Evolutionary conservation across 2,888 invertebrate genomes (phyloP), one percentile per base, ranked within the genome.

Genomic region (Exephanes ischioxanthus): DNA sequence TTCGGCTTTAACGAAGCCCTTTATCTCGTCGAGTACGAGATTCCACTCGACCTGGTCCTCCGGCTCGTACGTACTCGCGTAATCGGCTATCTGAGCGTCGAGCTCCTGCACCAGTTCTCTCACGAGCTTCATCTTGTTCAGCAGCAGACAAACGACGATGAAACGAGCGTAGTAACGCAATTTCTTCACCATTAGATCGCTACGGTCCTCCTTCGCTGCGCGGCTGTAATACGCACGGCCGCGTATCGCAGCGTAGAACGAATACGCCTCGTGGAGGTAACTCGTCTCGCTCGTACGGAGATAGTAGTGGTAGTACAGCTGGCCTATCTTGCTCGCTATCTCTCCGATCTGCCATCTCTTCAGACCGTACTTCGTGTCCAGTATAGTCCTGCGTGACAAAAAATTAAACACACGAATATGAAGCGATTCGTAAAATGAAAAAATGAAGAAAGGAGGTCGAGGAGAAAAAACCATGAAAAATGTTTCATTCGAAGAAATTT

Each of bases 301-400:
- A 94, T 99, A 99, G 95, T 99, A 99, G 95, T 99, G 99, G 94
- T 99, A 99, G 95, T 99, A 99, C 45, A 99, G 96, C 95, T 99
- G 99, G 89, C 99, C 99, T 93, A 99, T 99, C 95, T 99, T 99
- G 77, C 99, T 99, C 71, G 99, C 99, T 89, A 99, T 99, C 95
- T 99, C 99, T 77, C 99, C 99, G 90, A 99, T 99, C 95, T 99
- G 99, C 99, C 99, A 99, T 90, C 99, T 95, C 93, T 99, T 99
- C 91, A 99, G 95, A 48, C 98, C 98, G 94, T 99, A 99, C 94
- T 98, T 98, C 87, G 96, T 96, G 94, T 99, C 99, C 90, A 99
- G 95, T 86, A 98, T 96, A 94, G 96, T 95, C 90, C 96, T 96
- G 93, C 30, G 94, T 4, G 1, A 58, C 48, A 70, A 55, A 68